Percentiles rank a stretch among this genome's conserved stretches.
phyloP scores from a whole-genome alignment of 2,888 invertebrate genomes.

The Crossocerus cetratus region DNA sequence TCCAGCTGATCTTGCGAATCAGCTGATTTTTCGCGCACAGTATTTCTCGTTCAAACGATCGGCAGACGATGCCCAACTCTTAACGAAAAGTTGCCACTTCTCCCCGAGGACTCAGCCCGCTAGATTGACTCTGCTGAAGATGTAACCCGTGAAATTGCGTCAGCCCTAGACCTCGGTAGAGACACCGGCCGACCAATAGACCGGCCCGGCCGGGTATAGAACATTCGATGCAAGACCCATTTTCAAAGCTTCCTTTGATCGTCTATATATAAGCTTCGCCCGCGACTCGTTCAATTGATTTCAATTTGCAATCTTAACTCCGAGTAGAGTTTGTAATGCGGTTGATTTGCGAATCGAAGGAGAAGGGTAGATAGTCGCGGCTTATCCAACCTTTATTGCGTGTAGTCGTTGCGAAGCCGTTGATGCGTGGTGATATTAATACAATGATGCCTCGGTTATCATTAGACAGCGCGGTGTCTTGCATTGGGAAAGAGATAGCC shows the following conservation, averaged over 20 bases:
- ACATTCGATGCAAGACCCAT: background rate
- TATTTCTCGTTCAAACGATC: background rate
- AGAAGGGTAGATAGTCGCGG: too few species aligned
- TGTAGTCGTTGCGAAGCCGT: too few species aligned
- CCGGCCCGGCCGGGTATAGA: conserved; percentile 3
- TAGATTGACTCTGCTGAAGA: background rate
- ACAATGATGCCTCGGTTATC: background rate
- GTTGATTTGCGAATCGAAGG: too few species aligned
- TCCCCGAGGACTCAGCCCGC: background rate
- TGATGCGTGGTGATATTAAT: too few species aligned
- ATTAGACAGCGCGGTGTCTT: background rate
- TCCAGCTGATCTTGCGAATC: conserved; percentile 53
- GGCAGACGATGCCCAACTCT: background rate
- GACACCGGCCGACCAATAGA: background rate
- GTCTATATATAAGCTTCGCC: too few species aligned
- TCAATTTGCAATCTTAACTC: too few species aligned
- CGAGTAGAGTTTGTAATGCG: too few species aligned
- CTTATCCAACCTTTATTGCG: too few species aligned
- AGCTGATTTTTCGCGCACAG: conserved; percentile 44
- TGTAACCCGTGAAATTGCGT: conserved; percentile 2
- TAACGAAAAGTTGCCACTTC: background rate
- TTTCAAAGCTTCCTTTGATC: too few species aligned
- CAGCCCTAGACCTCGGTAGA: background rate
- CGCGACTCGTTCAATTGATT: too few species aligned
- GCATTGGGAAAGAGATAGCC: background rate